Evolutionary conservation across 2,888 invertebrate genomes (phyloP).

Genomic region (Tachina lurida): DNA sequence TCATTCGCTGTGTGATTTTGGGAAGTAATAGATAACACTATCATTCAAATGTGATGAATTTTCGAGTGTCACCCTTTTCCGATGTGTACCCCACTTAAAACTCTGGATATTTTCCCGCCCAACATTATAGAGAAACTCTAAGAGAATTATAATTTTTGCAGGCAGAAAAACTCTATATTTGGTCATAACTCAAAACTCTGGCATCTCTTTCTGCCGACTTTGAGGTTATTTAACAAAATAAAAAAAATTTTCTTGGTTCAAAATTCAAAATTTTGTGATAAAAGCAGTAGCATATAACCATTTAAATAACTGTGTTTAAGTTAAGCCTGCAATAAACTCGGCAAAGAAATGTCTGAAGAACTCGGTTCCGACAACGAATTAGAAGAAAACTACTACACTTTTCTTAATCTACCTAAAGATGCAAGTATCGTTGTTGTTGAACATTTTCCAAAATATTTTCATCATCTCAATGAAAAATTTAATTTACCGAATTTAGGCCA

Average conservation of each 20-base stretch:
- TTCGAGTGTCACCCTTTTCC: too few relatives aligned
- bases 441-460: constrained; percentile 42
- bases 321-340: not conserved
- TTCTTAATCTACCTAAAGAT: constrained; percentile 92
- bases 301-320: constrained; percentile 32
- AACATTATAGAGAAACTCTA: not conserved
- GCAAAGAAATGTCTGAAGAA: constrained; percentile 82
- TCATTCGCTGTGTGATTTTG: too few relatives aligned
- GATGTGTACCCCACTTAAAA: too few relatives aligned
- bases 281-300: constrained; percentile 37
- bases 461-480: constrained; percentile 37
- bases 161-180: not conserved
- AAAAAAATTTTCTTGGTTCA: constrained; percentile 49
- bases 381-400: constrained; percentile 94
- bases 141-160: not conserved
- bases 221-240: constrained; percentile 72
- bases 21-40: too few relatives aligned
- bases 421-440: constrained; percentile 84
- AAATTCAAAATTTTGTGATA: constrained; percentile 70
- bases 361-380: constrained; percentile 86
- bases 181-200: not conserved
- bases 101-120: too few relatives aligned
- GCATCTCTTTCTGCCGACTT: constrained; percentile 34
- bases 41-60: too few relatives aligned
- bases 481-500: constrained; percentile 87